Percentiles rank a stretch among this genome's conserved stretches.
phyloP scores from a whole-genome alignment of 2,113 vertebrate genomes.

The Lophura nycthemera region DNA sequence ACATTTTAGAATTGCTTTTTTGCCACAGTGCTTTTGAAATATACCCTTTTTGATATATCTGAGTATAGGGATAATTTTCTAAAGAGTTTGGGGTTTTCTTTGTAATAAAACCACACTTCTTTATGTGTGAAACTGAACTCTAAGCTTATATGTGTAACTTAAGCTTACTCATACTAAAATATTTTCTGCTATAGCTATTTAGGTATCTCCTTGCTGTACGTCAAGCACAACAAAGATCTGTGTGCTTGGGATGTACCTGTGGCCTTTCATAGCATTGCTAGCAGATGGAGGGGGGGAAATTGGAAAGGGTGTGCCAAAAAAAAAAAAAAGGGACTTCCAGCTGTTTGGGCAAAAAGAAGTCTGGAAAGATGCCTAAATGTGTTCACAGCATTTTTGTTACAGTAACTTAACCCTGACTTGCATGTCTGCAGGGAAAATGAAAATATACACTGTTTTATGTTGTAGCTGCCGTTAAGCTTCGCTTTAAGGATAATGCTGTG shows the following conservation, averaged over 20 bases:
- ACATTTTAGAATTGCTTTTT: background rate
- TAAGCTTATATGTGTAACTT: background rate
- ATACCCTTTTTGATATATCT: background rate
- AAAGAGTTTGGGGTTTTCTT: background rate
- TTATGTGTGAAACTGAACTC: background rate
- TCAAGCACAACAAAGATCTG: background rate
- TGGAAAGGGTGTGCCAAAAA: background rate
- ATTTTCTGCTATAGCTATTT: background rate
- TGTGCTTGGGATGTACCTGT: background rate
- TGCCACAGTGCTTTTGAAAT: background rate
- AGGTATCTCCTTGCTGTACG: background rate
- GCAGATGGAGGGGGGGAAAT: background rate
- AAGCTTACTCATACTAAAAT: background rate
- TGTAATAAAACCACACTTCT: background rate
- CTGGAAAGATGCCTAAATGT: background rate
- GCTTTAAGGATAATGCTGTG: background rate
- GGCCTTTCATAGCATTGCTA: background rate
- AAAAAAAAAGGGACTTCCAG: background rate
- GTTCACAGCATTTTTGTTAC: background rate
- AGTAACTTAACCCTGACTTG: background rate
- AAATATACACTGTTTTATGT: background rate
- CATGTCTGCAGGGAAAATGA: background rate
- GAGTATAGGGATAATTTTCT: background rate
- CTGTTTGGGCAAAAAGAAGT: background rate
- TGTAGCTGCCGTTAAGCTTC: background rate